Evolutionary conservation across 2,888 invertebrate genomes (phyloP).

Genomic region (Dendrolimus houi): DNA sequence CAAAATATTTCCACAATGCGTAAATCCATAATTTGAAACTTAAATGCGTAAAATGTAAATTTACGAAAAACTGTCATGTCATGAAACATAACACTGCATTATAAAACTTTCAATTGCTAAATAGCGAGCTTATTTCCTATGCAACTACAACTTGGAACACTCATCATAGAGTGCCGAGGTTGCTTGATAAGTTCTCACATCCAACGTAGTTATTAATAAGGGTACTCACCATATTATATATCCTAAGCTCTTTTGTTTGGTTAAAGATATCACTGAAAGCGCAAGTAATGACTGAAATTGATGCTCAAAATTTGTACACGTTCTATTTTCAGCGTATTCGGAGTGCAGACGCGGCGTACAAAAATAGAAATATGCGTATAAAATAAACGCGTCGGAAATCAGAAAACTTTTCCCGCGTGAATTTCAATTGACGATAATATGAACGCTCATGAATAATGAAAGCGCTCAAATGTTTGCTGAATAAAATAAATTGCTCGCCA

Average conservation of each 20-base stretch:
- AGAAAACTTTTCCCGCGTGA: slow-evolving; percentile 35
- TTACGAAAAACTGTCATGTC: too few species aligned
- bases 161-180: too few species aligned
- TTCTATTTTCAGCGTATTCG: slow-evolving; percentile 50
- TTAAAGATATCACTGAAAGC: slow-evolving; percentile 19
- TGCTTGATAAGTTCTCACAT: too few species aligned
- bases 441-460: slow-evolving; percentile 16
- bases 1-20: too few species aligned
- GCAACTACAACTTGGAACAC: too few species aligned
- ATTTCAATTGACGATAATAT: slow-evolving; percentile 21
- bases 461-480: slow-evolving; percentile 8
- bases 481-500: slow-evolving; percentile 10
- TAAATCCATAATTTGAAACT: too few species aligned
- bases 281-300: slow-evolving; percentile 28
- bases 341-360: slow-evolving; percentile 46
- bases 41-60: too few species aligned
- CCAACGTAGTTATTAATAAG: not conserved
- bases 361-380: slow-evolving; percentile 47
- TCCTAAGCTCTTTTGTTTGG: slow-evolving; percentile 6
- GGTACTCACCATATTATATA: not conserved
- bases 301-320: slow-evolving; percentile 39
- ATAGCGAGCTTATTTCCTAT: too few species aligned
- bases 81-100: too few species aligned
- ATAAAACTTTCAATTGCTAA: too few species aligned
- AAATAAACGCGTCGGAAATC: not conserved